These are phyloP conservation scores for Oppia nitens DNA, from an alignment of 1,140 invertebrate genomes.

Conservation along the genomic window DNA sequence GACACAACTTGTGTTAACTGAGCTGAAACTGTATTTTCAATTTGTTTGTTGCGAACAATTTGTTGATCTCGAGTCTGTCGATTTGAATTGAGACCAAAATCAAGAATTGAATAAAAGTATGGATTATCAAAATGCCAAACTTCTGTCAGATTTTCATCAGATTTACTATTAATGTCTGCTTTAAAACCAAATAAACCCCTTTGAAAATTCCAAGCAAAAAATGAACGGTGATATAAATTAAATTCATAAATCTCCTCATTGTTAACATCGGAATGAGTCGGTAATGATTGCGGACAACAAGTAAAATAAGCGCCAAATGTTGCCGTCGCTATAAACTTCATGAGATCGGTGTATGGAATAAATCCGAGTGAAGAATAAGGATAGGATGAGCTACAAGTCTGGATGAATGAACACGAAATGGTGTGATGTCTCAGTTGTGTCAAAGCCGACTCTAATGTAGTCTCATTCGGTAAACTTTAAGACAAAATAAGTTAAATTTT, in stretches of 20 bases:
- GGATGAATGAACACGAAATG: constrained; percentile 59
- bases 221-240: constrained; percentile 52
- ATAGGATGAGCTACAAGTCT: constrained; percentile 49
- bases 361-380: constrained; percentile 47
- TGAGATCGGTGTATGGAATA: constrained; percentile 51
- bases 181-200: constrained; percentile 24
- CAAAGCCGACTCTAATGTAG: constrained; percentile 51
- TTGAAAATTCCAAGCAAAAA: constrained; percentile 59
- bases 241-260: constrained; percentile 29
- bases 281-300: neutral
- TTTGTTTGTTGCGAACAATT: constrained; percentile 36
- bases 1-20: constrained; percentile 50
- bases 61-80: constrained; percentile 11
- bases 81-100: constrained; percentile 2
- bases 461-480: constrained; percentile 53
- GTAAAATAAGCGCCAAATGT: constrained; percentile 55
- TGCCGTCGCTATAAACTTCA: constrained; percentile 57
- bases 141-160: neutral
- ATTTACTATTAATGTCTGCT: constrained; percentile 16
- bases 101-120: constrained; percentile 34
- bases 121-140: constrained; percentile 28
- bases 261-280: neutral
- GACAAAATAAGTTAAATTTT: too few relatives aligned
- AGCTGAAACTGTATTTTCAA: constrained; percentile 43
- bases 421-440: constrained; percentile 55